Conservation (phyloP, 2,113 vertebrate species). For the Chloebia gouldiae region DNA sequence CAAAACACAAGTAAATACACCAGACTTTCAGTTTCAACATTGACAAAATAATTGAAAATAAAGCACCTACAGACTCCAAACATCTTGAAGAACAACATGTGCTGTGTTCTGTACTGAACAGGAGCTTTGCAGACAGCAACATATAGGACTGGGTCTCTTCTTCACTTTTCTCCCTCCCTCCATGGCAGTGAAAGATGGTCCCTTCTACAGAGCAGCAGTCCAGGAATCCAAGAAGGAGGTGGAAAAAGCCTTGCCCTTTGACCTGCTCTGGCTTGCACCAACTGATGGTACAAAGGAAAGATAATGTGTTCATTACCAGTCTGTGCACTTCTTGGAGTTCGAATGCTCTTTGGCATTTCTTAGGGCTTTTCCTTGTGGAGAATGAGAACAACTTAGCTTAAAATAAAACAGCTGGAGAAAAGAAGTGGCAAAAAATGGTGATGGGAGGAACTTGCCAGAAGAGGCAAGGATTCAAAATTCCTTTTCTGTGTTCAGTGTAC, state of each 20-base stretch:
- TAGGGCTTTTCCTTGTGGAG: background rate
- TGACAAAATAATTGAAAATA: background rate
- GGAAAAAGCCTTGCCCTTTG: background rate
- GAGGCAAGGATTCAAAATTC: background rate
- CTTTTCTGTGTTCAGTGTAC: background rate
- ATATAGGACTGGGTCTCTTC: background rate
- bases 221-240: background rate
- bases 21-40: background rate
- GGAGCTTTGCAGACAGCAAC: background rate
- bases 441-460: background rate
- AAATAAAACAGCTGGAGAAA: background rate
- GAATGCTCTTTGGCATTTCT: background rate
- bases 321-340: background rate
- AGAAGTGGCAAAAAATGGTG: background rate
- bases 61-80: background rate
- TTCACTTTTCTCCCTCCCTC: background rate
- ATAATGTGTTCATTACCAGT: background rate
- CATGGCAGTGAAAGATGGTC: background rate
- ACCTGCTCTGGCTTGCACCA: background rate
- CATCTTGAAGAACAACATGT: background rate
- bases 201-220: background rate
- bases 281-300: background rate
- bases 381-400: background rate
- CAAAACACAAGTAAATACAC: background rate
- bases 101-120: accelerated